Base-by-base conservation (phyloP, 2,888 invertebrate species). In the Linyphia triangularis region DNA sequence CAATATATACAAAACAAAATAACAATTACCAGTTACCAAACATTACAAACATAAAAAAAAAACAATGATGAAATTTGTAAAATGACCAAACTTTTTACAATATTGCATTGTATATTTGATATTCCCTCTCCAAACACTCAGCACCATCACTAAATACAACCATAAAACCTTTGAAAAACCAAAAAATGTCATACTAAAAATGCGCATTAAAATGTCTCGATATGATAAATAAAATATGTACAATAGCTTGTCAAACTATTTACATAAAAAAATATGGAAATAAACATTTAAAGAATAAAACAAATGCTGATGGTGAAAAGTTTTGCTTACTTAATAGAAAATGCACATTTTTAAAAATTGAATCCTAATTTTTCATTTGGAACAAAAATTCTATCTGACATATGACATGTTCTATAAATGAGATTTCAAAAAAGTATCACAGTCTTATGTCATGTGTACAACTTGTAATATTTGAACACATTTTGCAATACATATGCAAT, bases 371-470 rank as follows among this genome's bases (percentile, higher is more conserved):
- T 70, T 51, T 43, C 10, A 28, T 26, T 43, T 26, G 24, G 26
- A n/a, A 70, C 7, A 67, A 16, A 73, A 51, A 16, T 37, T 24
- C 30, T 59, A 37, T 57, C 30, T 40, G 24, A 73, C 9, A 30
- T 28, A 22, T 5, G 10, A 13, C 10, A 63, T 26, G 40, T 77
- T 19, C n/a, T 37, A n/a, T 24, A 7, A 28, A 40, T 13, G n/a
- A 63, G 51, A 67, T 67, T 43, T 28, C 22, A 40, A 16, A 28
- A 57, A 69, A 81, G 22, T 81, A 81, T 81, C 81, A 81, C 81
- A 81, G 81, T 81, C 70, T 70, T 19, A 37, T 61, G 26, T 33
- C 59, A 75, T 59, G 75, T 40, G 16, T 30, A 16, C 6, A 40
- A 61, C 6, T 19, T 37, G 73, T 19, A 22, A 40, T 40, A 22